Conservation (phyloP, 2,888 invertebrate genomes). For the Pharmacophagus antenor region DNA sequence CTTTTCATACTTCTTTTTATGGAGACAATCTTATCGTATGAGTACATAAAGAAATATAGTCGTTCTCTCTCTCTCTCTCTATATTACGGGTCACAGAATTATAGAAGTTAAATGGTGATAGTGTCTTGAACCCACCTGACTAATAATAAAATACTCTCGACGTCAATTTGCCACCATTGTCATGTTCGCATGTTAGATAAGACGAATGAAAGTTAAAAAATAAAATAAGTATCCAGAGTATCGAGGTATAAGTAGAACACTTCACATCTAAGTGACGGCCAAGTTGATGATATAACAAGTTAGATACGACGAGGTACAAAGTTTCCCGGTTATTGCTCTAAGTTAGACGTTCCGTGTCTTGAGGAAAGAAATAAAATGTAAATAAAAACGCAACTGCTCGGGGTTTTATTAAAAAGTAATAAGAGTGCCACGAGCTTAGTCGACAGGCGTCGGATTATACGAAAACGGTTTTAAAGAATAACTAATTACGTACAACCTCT, state of each 20-base stretch:
- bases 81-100: no score
- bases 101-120: no score
- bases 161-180: no score
- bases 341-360: slow-evolving; percentile 9
- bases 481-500: no score
- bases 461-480: no score
- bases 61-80: no score
- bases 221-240: background rate
- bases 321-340: slow-evolving; percentile 13
- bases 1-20: background rate
- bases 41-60: background rate
- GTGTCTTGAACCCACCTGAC: no score
- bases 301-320: slow-evolving; percentile 16
- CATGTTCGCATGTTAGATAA: no score
- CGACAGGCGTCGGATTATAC: no score
- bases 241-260: slow-evolving; percentile 4
- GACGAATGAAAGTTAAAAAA: background rate
- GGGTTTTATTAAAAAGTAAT: background rate
- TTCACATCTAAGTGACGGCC: slow-evolving; percentile 14
- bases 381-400: background rate
- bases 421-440: background rate
- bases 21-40: background rate
- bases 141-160: no score
- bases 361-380: slow-evolving; percentile 3
- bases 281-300: slow-evolving; percentile 21